A percentile compares a stretch with the other conserved stretches of the same genome.
phyloP scores from a whole-genome alignment of 1,140 invertebrate genomes.

The Ostrea denselamellosa region DNA sequence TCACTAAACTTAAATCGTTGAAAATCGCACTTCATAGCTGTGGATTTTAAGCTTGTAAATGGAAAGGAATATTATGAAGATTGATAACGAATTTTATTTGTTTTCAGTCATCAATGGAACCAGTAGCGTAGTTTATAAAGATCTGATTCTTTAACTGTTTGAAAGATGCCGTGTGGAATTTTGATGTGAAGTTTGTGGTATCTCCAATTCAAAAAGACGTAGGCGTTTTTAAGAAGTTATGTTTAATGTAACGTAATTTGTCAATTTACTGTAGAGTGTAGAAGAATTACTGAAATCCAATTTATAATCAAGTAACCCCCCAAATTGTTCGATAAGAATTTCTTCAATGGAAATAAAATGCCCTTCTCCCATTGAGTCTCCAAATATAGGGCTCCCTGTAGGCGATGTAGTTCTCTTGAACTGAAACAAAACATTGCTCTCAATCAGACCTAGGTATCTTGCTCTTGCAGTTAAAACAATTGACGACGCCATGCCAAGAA shows the following conservation, averaged over 20 bases:
- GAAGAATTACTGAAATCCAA: not conserved
- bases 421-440: constrained; percentile 7
- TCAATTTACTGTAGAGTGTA: not conserved
- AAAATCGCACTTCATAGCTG: too few species aligned
- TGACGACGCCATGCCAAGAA: constrained; percentile 6
- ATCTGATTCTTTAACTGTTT: too few species aligned
- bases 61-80: too few species aligned
- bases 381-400: not conserved
- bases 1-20: too few species aligned
- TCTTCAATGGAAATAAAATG: not conserved
- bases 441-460: not conserved
- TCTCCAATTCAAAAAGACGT: not conserved
- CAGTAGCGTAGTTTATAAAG: too few species aligned
- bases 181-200: too few species aligned
- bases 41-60: too few species aligned
- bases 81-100: too few species aligned
- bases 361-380: not conserved
- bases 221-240: not conserved
- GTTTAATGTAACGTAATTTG: not conserved
- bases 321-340: constrained; percentile 2
- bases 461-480: not conserved
- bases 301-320: not conserved
- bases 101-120: too few species aligned
- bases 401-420: constrained; percentile 19
- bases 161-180: too few species aligned